These are phyloP conservation scores for Oscheius sp. DNA, from an alignment of 2,888 invertebrate genomes.

Conservation along the genomic window DNA sequence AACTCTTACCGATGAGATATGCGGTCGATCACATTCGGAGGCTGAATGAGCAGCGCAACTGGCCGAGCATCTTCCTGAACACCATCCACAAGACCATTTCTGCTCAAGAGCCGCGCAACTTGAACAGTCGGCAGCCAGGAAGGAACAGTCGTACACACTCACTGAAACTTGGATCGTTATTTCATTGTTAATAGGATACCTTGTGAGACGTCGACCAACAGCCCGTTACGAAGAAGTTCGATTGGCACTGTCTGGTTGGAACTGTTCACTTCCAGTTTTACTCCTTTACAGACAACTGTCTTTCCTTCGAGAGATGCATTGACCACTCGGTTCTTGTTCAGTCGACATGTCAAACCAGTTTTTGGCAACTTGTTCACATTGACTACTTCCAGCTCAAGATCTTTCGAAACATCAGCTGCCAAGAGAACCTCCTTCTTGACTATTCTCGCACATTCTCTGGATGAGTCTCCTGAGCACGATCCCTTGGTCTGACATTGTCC, in stretches of 20 bases:
- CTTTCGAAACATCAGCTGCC: slow-evolving; percentile 12
- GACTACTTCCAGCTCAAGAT: slow-evolving; percentile 3
- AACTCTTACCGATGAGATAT: slow-evolving; percentile 65
- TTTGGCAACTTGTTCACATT: slow-evolving; percentile 6
- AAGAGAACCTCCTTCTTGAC: neutral
- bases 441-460: slow-evolving; percentile 6
- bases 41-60: slow-evolving; percentile 39
- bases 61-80: slow-evolving; percentile 79
- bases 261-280: neutral
- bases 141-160: slow-evolving; percentile 88
- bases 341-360: slow-evolving; percentile 1
- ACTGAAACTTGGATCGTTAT: neutral
- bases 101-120: slow-evolving; percentile 88
- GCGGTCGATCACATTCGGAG: slow-evolving; percentile 70
- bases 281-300: neutral
- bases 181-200: neutral
- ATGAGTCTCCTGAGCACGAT: slow-evolving; percentile 7
- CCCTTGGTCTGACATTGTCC: slow-evolving; percentile 8
- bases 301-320: slow-evolving; percentile 3
- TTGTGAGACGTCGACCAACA: slow-evolving; percentile 4
- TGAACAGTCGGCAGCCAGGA: slow-evolving; percentile 94
- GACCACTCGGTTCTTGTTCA: neutral
- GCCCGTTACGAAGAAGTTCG: neutral
- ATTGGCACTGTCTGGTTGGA: neutral
- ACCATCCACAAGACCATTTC: slow-evolving; percentile 95